Evolutionary conservation across 2,797 vertebrate genomes (phyloP), one percentile per base, ranked within the genome.

Genomic region (Cephalopachus bancanus): DNA sequence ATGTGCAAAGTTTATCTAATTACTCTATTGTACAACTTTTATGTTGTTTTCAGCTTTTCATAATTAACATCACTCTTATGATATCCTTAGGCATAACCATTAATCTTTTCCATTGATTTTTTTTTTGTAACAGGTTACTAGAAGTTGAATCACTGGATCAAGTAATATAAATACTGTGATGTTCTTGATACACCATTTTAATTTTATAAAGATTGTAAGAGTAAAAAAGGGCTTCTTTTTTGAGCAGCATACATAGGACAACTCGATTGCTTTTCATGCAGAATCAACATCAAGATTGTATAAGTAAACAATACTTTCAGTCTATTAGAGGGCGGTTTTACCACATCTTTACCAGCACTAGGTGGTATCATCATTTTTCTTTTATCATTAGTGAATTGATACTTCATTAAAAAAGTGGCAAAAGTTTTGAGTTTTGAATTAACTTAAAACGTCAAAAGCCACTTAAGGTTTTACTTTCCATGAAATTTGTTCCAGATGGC

Each of bases 401-500:
- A 26, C n/a, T 91, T 81, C 30, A 89, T 75, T 3, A 28, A 33
- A 78, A 85, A 76, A 51, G 24, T 65, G 51, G 7, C 49, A 91
- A 89, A 74, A 12, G 7, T 67, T 88, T 79, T 64, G 30, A 86
- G 79, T 72, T 89, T 10, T 62, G 16, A 37, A 37, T 28, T 89
- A 65, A 62, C 17, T 83, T 37, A 91, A 78, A 96, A 60, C 5
- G 0, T 89, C n/a, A 65, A 51, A 67, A 24, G 69, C 11, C 20
- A 62, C 12, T 72, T 87, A 92, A 62, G 5, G 0, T 83, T 83
- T 78, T 89, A 83, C 85, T 95, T 78, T 87, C 17, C 74, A 33
- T 75, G 10, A 84, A 89, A 72, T 95, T 89, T 57, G 9, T 69
- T 92, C 26, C 64, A 94, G 24, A 59, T 89, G 24, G 20, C 24